Evolutionary conservation across 2,888 invertebrate genomes (phyloP).

Genomic region (Rhimphoctona megacephalus): DNA sequence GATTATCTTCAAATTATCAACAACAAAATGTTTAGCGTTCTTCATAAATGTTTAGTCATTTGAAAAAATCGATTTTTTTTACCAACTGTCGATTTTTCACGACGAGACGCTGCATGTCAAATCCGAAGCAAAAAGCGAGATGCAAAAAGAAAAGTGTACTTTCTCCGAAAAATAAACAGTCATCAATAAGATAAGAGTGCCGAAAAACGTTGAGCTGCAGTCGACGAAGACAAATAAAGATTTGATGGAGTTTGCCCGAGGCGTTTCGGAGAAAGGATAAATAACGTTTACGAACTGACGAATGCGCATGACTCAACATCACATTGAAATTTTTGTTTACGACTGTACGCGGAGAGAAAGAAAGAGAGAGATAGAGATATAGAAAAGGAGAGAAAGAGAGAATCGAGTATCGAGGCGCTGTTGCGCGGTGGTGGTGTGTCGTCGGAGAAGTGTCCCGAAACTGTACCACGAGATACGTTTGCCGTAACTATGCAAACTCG

Average conservation of each 20-base stretch:
- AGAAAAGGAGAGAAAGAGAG: neutral
- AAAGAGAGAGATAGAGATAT: slow-evolving; percentile 1
- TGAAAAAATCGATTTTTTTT: neutral
- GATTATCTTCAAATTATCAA: neutral
- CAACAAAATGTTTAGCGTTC: neutral
- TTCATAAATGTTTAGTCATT: neutral
- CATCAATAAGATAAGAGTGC: neutral
- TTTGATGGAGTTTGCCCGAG: neutral
- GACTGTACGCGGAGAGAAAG: neutral
- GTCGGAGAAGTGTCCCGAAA: slow-evolving; percentile 17
- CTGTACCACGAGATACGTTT: slow-evolving; percentile 38
- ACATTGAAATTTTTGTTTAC: neutral
- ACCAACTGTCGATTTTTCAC: neutral
- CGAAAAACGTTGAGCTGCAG: neutral
- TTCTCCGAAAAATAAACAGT: neutral
- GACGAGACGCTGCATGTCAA: neutral
- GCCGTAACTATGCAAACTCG: slow-evolving; percentile 50
- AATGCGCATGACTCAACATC: neutral
- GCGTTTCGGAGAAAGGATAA: neutral
- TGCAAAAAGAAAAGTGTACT: neutral
- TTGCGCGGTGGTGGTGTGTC: slow-evolving; percentile 41
- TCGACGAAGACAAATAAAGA: neutral
- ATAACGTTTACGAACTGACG: neutral
- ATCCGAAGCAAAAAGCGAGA: neutral
- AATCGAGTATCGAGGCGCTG: slow-evolving; percentile 33